Evolutionary conservation across 2,797 vertebrate species (phyloP).

Genomic region (Cryptoblepharus egeriae): DNA sequence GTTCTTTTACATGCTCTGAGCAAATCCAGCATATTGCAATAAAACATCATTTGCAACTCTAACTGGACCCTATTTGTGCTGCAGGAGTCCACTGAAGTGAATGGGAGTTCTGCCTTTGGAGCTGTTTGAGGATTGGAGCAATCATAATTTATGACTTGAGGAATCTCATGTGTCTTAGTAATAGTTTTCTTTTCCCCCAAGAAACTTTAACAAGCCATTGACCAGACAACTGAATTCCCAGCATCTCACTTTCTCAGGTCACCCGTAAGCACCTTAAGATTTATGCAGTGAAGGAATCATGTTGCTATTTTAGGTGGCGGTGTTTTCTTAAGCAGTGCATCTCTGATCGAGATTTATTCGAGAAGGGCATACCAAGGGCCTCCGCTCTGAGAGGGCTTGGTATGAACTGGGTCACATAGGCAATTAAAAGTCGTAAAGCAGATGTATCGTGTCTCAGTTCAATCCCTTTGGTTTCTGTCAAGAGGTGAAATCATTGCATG

Average conservation of each 20-base stretch:
- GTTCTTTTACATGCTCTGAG: slow-evolving; percentile 5
- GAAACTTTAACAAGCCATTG: slow-evolving; percentile 73
- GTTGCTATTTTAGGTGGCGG: slow-evolving; percentile 63
- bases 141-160: slow-evolving; percentile 68
- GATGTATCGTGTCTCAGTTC: slow-evolving; percentile 78
- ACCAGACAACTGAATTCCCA: slow-evolving; percentile 79
- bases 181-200: slow-evolving; percentile 68
- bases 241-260: slow-evolving; percentile 75
- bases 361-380: slow-evolving; percentile 58
- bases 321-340: slow-evolving; percentile 72
- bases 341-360: slow-evolving; percentile 72
- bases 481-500: slow-evolving; percentile 74
- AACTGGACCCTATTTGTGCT: slow-evolving; percentile 5
- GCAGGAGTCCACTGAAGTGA: background rate
- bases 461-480: slow-evolving; percentile 73
- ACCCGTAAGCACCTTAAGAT: slow-evolving; percentile 78
- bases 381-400: slow-evolving; percentile 66
- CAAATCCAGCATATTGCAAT: slow-evolving; percentile 52
- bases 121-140: slow-evolving; percentile 10
- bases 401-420: slow-evolving; percentile 74
- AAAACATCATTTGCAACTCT: slow-evolving; percentile 53
- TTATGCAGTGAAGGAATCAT: slow-evolving; percentile 78
- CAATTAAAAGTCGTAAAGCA: slow-evolving; percentile 73
- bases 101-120: slow-evolving; percentile 18
- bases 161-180: slow-evolving; percentile 68